A percentile compares a stretch with the other conserved stretches of the same genome.
phyloP scores from a whole-genome alignment of 2,888 invertebrate species.

The Argynnis bischoffii region DNA sequence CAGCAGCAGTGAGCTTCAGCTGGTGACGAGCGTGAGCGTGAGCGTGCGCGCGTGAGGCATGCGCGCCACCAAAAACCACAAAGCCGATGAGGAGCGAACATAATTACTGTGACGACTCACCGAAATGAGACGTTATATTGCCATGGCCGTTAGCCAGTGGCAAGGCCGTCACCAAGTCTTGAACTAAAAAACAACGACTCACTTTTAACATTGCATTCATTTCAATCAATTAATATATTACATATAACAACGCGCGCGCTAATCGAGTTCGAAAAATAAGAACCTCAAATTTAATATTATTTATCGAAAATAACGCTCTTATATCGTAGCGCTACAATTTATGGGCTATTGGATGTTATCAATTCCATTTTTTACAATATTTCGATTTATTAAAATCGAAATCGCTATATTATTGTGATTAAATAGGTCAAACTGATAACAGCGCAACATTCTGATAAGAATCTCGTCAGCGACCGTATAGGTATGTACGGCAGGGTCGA shows the following conservation, averaged over 20 bases:
- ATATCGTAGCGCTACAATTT: conserved; percentile 31
- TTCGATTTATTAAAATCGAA: conserved; percentile 50
- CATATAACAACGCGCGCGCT: conserved; percentile 38
- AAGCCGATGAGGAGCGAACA: conserved; percentile 74
- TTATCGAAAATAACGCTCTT: conserved; percentile 33
- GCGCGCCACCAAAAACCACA: conserved; percentile 77
- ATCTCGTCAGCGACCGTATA: conserved; percentile 70
- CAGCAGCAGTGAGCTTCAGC: conserved; percentile 38
- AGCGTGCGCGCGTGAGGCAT: conserved; percentile 65
- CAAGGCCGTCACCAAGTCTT: conserved; percentile 83
- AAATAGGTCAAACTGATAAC: conserved; percentile 78
- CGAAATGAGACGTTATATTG: conserved; percentile 80
- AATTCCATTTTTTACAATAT: conserved; percentile 32
- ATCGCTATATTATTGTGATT: conserved; percentile 59
- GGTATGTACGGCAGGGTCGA: conserved; percentile 55
- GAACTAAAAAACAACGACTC: conserved; percentile 82
- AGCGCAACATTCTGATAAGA: conserved; percentile 70
- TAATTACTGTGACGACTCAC: conserved; percentile 79
- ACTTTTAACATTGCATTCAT: conserved; percentile 77
- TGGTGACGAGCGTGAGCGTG: conserved; percentile 52
- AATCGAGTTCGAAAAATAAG: conserved; percentile 39
- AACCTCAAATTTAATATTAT: conserved; percentile 33
- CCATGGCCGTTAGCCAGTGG: conserved; percentile 82
- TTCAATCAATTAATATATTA: conserved; percentile 51
- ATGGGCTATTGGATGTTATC: conserved; percentile 35